These are phyloP conservation scores for Bergia puertoricense DNA, from an alignment of 92 coral and sea anemone genomes.

Conservation along the genomic window DNA sequence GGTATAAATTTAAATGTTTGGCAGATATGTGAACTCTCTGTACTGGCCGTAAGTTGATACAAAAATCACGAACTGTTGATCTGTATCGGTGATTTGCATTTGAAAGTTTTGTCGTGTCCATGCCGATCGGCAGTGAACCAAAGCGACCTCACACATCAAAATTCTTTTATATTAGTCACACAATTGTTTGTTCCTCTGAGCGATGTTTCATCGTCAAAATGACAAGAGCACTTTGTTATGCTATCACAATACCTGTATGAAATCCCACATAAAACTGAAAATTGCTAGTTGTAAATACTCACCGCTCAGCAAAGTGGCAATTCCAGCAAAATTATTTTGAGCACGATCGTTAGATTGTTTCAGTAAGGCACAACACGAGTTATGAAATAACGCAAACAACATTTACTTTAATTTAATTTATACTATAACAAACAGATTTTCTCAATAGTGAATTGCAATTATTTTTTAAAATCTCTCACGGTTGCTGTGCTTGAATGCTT, in stretches of 20 bases:
- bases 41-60: conserved; percentile 1
- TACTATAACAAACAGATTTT: too few species aligned
- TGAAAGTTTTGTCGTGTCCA: not conserved
- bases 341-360: too few species aligned
- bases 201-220: not conserved
- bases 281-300: too few species aligned
- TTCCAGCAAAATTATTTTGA: too few species aligned
- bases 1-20: not conserved
- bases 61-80: not conserved
- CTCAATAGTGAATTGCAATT: too few species aligned
- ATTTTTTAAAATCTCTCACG: too few species aligned
- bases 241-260: not conserved
- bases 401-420: too few species aligned
- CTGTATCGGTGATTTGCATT: not conserved
- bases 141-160: not conserved
- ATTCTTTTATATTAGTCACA: not conserved
- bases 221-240: not conserved
- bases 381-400: too few species aligned
- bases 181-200: too few species aligned
- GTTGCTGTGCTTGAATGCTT: too few species aligned
- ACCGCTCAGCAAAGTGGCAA: too few species aligned
- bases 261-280: not conserved
- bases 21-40: not conserved
- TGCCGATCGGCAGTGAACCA: not conserved
- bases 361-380: too few species aligned